phyloP scores from a whole-genome alignment of 2,113 vertebrate species.

The Parotia lawesii region DNA sequence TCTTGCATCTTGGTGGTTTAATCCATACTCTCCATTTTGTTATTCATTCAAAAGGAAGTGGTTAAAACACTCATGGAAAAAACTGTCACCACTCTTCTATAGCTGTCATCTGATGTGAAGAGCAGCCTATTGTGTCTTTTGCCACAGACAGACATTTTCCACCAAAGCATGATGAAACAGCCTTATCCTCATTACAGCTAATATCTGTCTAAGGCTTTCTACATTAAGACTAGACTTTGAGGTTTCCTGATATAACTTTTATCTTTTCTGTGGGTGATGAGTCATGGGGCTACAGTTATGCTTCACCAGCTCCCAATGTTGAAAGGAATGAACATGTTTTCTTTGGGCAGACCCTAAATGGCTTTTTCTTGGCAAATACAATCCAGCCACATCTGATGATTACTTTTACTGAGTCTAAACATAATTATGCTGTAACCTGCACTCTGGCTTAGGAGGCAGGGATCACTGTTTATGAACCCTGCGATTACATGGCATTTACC shows the following conservation, averaged over 20 bases:
- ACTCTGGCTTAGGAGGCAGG: not conserved
- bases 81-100: not conserved
- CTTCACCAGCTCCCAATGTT: not conserved
- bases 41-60: not conserved
- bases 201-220: not conserved
- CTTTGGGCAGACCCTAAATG: slow-evolving; percentile 9
- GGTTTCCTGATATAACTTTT: not conserved
- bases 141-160: not conserved
- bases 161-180: not conserved
- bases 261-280: not conserved
- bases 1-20: not conserved
- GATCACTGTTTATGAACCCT: not conserved
- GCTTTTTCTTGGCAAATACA: slow-evolving; percentile 25
- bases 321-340: not conserved
- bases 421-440: not conserved
- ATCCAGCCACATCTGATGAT: not conserved
- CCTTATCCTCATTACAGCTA: not conserved
- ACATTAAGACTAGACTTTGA: not conserved
- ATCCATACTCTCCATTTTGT: not conserved
- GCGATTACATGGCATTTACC: slow-evolving; percentile 17
- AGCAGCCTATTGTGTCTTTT: not conserved
- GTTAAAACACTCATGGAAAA: not conserved
- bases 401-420: slow-evolving; percentile 23
- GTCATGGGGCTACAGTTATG: not conserved
- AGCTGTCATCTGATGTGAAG: not conserved